phyloP scores from a whole-genome alignment of 2,888 invertebrate species.

The Disparrhopalites patrizii region DNA sequence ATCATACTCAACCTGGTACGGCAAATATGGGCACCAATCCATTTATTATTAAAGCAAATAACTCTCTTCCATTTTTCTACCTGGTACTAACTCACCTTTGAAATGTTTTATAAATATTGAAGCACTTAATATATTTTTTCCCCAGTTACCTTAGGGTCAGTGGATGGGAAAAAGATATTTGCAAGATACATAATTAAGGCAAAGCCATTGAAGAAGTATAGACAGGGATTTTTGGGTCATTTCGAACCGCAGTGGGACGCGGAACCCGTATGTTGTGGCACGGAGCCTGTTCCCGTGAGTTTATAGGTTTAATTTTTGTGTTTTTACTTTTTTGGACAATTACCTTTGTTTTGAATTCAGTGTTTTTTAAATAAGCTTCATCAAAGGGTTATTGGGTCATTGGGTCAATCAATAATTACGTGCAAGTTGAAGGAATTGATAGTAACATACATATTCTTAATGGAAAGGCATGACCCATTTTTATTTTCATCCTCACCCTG shows the following conservation, averaged over 20 bases:
- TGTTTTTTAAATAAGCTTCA: neutral
- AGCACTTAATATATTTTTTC: no score
- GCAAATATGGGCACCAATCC: no score
- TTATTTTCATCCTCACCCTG: no score
- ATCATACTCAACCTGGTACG: constrained; percentile 16
- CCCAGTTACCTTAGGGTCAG: constrained; percentile 46
- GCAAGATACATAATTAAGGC: constrained; percentile 31
- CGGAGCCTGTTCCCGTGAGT: constrained; percentile 24
- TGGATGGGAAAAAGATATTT: constrained; percentile 22
- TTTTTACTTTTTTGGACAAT: neutral
- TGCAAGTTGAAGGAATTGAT: no score
- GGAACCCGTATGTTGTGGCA: constrained; percentile 32
- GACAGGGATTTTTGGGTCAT: constrained; percentile 30
- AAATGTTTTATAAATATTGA: no score
- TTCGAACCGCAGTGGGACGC: constrained; percentile 40
- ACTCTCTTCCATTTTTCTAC: no score
- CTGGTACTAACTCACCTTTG: no score
- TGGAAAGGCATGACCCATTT: no score
- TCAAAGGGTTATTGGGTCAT: neutral
- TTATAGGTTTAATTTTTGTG: neutral
- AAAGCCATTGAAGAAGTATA: constrained; percentile 2
- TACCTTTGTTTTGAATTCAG: neutral
- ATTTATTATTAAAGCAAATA: no score
- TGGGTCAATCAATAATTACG: neutral
- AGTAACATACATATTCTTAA: no score